phyloP scores from a whole-genome alignment of 2,797 vertebrate species.

The Gymnopithys bicolor region DNA sequence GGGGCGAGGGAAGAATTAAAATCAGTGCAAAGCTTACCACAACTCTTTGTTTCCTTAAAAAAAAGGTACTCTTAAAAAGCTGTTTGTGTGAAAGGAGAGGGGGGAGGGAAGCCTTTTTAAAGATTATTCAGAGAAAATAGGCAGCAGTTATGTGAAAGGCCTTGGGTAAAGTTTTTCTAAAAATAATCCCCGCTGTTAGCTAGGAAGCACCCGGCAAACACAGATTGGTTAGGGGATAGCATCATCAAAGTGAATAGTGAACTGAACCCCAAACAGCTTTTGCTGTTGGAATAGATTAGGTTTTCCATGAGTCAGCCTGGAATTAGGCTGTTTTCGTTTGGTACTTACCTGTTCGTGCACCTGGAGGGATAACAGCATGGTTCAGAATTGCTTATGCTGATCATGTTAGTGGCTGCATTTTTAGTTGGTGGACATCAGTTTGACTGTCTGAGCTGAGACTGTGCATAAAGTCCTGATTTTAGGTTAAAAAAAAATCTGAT shows the following conservation, averaged over 20 bases:
- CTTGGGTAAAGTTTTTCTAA: not conserved
- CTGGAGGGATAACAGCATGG: not conserved
- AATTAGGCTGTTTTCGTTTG: not conserved
- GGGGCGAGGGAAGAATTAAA: not conserved
- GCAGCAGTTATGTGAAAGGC: not conserved
- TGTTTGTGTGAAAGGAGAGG: not conserved
- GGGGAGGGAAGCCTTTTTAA: not conserved
- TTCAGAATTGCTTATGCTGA: not conserved
- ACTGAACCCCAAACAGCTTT: not conserved
- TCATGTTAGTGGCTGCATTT: fast-evolving
- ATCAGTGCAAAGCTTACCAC: not conserved
- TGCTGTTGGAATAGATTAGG: not conserved
- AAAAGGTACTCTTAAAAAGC: not conserved
- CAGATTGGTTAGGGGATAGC: not conserved
- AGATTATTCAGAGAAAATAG: not conserved
- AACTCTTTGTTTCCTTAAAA: not conserved
- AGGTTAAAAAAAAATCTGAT: not conserved
- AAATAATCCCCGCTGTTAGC: not conserved
- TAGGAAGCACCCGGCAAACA: not conserved
- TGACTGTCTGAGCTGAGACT: not conserved
- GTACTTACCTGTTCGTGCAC: not conserved
- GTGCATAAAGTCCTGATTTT: not conserved
- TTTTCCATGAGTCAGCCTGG: not conserved
- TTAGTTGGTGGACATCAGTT: not conserved
- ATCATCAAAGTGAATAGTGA: not conserved